These are phyloP conservation scores for Galaxias olidus DNA, from an alignment of 2,797 vertebrate genomes.

Conservation along the genomic window DNA sequence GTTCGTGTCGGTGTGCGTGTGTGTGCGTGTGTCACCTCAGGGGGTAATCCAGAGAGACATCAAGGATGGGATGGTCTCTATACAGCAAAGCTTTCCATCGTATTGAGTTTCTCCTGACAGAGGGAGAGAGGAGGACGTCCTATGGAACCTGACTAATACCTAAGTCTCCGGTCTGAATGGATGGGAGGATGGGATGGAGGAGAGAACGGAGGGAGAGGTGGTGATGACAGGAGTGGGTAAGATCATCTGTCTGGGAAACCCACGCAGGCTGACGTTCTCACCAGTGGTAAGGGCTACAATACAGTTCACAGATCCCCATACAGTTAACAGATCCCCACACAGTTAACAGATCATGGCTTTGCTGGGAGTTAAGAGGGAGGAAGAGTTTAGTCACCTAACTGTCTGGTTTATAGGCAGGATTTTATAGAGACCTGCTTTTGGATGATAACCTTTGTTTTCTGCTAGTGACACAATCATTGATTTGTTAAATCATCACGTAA, in stretches of 20 bases:
- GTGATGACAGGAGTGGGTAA: slow-evolving; percentile 8
- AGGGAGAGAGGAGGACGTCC: not conserved
- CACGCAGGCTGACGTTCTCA: slow-evolving; percentile 12
- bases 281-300: not conserved
- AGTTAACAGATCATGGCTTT: too few species aligned
- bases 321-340: too few species aligned
- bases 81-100: not conserved
- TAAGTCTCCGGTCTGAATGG: slow-evolving; percentile 26
- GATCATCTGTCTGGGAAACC: slow-evolving; percentile 32
- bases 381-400: too few species aligned
- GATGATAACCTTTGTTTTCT: too few species aligned
- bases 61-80: not conserved
- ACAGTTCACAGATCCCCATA: too few species aligned
- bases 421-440: too few species aligned
- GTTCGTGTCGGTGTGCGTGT: not conserved
- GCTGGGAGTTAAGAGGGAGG: too few species aligned
- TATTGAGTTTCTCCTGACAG: not conserved
- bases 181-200: slow-evolving; percentile 4
- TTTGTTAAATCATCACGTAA: too few species aligned
- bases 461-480: too few species aligned
- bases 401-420: too few species aligned
- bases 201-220: too few species aligned
- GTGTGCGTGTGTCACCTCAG: not conserved
- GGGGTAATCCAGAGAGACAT: not conserved
- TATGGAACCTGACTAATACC: slow-evolving; percentile 7